Evolutionary conservation across 2,888 invertebrate species (phyloP).

Genomic region (Dione juno): DNA sequence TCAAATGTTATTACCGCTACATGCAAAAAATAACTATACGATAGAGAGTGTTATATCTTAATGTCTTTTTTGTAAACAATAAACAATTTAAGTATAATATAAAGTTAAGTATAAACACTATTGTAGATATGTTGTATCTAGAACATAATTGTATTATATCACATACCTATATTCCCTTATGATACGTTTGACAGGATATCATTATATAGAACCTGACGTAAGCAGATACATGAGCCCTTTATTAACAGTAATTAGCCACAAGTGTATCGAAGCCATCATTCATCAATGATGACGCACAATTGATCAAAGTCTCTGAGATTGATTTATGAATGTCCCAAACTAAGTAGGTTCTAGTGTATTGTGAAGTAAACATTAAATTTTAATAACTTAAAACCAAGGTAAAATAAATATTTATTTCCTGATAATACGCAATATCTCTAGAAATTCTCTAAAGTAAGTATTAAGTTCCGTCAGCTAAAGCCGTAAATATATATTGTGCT

Average conservation of each 20-base stretch:
- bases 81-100: no score
- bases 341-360: constrained; percentile 4
- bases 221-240: constrained; percentile 16
- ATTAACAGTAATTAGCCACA: constrained; percentile 32
- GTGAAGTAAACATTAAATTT: neutral
- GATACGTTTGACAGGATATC: neutral
- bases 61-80: no score
- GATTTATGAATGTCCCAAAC: constrained; percentile 29
- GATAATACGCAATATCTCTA: no score
- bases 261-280: constrained; percentile 32
- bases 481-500: no score
- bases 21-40: no score
- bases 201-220: constrained; percentile 11
- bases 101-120: no score
- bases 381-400: neutral
- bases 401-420: neutral
- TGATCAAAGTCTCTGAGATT: constrained; percentile 30
- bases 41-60: no score
- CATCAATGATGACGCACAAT: constrained; percentile 29
- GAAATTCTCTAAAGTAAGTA: no score
- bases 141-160: neutral
- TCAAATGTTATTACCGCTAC: no score
- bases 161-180: constrained; percentile 7
- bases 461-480: no score
- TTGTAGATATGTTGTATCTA: neutral